Percentiles rank a stretch among this genome's conserved stretches.
phyloP scores from a whole-genome alignment of 2,888 invertebrate genomes.

The Eupithecia inturbata region DNA sequence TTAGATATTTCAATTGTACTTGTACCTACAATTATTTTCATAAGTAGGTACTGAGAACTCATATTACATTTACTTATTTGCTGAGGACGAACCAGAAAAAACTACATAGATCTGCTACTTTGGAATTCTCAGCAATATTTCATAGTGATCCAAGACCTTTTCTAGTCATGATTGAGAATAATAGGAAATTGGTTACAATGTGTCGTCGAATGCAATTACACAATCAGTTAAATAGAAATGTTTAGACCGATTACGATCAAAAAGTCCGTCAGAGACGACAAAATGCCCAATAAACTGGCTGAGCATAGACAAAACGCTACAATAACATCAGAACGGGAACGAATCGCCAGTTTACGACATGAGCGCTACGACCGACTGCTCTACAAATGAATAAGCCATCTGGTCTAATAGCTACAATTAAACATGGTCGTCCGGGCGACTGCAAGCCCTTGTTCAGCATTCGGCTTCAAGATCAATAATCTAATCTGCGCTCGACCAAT shows the following conservation, averaged over 20 bases:
- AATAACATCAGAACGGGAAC: slow-evolving; percentile 84
- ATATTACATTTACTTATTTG: slow-evolving; percentile 12
- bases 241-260: slow-evolving; percentile 63
- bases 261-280: slow-evolving; percentile 74
- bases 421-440: slow-evolving; percentile 74
- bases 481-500: slow-evolving; percentile 46
- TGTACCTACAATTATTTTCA: slow-evolving; percentile 22
- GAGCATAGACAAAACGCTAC: slow-evolving; percentile 84
- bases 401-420: slow-evolving; percentile 83
- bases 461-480: slow-evolving; percentile 68
- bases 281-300: slow-evolving; percentile 80
- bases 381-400: slow-evolving; percentile 85
- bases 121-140: background rate
- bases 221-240: slow-evolving; percentile 48
- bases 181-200: slow-evolving; percentile 9
- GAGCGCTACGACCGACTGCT: slow-evolving; percentile 81
- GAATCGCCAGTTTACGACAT: slow-evolving; percentile 83
- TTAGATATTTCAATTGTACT: slow-evolving; percentile 30
- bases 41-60: slow-evolving; percentile 23
- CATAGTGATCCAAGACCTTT: background rate
- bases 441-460: slow-evolving; percentile 64
- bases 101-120: no score
- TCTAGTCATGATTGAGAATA: background rate
- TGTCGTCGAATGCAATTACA: slow-evolving; percentile 17
- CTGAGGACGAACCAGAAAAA: background rate